Conservation (phyloP, 2,888 invertebrate species). For the Melipona beecheii region DNA sequence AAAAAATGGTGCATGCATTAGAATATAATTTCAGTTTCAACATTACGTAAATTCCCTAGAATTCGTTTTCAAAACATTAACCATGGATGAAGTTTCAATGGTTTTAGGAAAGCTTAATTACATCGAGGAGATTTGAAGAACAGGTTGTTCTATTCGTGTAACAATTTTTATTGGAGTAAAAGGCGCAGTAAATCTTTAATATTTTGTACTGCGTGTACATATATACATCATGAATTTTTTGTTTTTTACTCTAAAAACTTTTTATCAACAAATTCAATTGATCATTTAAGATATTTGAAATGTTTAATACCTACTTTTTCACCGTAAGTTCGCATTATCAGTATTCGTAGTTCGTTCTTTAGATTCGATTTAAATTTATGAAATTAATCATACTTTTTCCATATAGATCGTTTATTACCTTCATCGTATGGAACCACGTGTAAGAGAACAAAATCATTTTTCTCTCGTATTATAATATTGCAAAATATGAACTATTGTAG, state of each 20-base stretch:
- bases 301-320: not conserved
- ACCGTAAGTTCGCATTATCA: not conserved
- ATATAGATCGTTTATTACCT: not conserved
- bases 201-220: not conserved
- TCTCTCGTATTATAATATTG: not conserved
- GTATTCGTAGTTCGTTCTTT: not conserved
- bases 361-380: not conserved
- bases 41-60: slow-evolving; percentile 27
- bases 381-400: not conserved
- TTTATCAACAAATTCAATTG: not conserved
- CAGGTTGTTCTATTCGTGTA: not conserved
- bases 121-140: not conserved
- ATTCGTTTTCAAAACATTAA: not conserved
- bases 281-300: not conserved
- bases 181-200: not conserved
- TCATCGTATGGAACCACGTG: not conserved
- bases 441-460: not conserved
- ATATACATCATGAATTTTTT: not conserved
- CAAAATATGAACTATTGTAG: not conserved
- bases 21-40: not conserved
- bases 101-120: slow-evolving; percentile 22
- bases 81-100: slow-evolving; percentile 3
- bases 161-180: not conserved
- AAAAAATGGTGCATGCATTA: not conserved
- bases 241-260: too few relatives aligned